Evolutionary conservation across 2,113 vertebrate species (phyloP), one percentile per base, ranked within the genome.

Genomic region (Arothron firmamentum): DNA sequence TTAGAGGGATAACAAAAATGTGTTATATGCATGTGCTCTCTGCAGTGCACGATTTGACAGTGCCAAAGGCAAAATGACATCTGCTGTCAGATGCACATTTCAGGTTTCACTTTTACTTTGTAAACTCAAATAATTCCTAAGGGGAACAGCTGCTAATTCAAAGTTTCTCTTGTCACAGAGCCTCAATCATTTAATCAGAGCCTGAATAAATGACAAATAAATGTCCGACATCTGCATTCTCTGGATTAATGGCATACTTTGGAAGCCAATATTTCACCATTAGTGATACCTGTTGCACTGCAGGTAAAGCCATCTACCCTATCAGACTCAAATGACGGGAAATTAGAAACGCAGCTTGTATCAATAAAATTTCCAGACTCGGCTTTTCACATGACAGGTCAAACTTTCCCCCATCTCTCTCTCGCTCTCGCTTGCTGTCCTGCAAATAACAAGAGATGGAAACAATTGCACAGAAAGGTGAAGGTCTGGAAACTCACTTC

Each of bases 401-500:
- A 83, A 73, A 65, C 60, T 56, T 51, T 51, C 59, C 67, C 21
- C 56, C 56, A 17, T 31, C 31, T 34, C 56, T 28, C 38, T 13
- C 55, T 21, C 56, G 20, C 67, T 17, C 49, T 19, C 56, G 19
- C 55, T 21, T 52, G 20, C 61, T 69, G 80, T 53, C 58, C 58
- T 79, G 46, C 89, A 82, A 87, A 84, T 89, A 82, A 92, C 81
- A 88, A 79, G 86, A 85, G 86, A 79, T 85, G 87, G 85, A 92
- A 93, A 90, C 58, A 83, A 69, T 61, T 59, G 71, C 81, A 75
- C 80, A 83, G 79, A 90, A 82, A 86, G 66, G 67, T 82, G 42
- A 78, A 85, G 58, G 81, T 88, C 89, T 90, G 85, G 90, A 92
- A 88, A 94, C 95, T 95, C 92, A 99, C 96, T 92, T 93, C 65